Base-by-base conservation (phyloP, 2,113 vertebrate genomes). In the Corythaixoides concolor region DNA sequence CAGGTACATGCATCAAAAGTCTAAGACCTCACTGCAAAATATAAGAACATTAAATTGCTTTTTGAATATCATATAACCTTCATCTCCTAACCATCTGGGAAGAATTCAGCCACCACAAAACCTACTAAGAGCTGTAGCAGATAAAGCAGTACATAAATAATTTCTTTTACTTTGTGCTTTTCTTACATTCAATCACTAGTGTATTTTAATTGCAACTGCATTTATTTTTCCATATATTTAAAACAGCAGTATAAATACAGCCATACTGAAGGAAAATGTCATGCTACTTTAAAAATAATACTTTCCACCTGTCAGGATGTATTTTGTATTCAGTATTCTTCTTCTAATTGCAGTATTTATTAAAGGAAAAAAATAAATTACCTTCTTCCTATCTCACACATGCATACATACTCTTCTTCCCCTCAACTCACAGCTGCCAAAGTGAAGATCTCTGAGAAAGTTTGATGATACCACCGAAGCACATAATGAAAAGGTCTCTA, bases 301-400 rank as follows among this genome's bases (percentile, higher is more conserved):
- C 74, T 82, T 96, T 91, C 77, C 89, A 93, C 76, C 88, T 95
- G 88, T 79, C 58, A 68, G 92, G 94, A 91, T 85, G 69, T 89
- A 85, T 93, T 95, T 89, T 95, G 66, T 69, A 72, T 56, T 95
- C 53, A 66, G 53, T 79, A 91, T 85, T 95, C 58, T 93, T 83
- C 64, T 95, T 88, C 66, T 95, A 95, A 82, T 81, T 91, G 70
- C 58, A 74, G 41, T 70, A 81, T 66, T 90, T 12, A 77, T 88
- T 92, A 92, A 90, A 68, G 49, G 55, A 58, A 90, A 75, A 76
- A 81, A 82, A 86, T 22, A 58, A 91, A 93, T 93, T 82, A 72
- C 78, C 39, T 82, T 89, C 74, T 88, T 94, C 76, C 49, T 94
- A 72, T 82, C 69, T 91, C 20, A 3, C 14, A 50, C 35, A 64